These are phyloP conservation scores for Pristionchus entomophagus DNA, from an alignment of 2,888 invertebrate genomes.

Conservation along the genomic window DNA sequence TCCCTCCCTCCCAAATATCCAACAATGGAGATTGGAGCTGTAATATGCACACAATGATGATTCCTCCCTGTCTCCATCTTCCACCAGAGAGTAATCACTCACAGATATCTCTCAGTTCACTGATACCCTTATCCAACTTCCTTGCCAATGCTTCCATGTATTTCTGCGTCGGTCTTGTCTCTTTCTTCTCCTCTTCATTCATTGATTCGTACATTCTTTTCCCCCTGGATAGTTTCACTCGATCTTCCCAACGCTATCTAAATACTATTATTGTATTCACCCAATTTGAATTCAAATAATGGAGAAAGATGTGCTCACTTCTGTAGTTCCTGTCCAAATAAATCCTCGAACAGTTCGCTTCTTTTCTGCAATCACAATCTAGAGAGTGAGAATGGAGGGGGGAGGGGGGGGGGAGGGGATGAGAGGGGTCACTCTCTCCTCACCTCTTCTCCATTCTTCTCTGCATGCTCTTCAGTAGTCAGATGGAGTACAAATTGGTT, in stretches of 20 bases:
- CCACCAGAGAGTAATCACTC: too few species aligned
- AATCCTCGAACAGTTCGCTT: neutral
- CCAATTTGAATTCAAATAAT: neutral
- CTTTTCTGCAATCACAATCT: neutral
- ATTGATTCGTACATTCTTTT: conserved; percentile 35
- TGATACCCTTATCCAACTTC: neutral
- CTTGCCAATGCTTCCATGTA: conserved; percentile 28
- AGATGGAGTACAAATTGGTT: neutral
- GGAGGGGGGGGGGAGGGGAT: too few species aligned
- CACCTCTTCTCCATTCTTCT: neutral
- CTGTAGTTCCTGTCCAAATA: neutral
- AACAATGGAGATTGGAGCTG: neutral
- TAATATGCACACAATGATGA: too few species aligned
- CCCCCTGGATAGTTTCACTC: conserved; percentile 31
- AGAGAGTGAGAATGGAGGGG: too few species aligned
- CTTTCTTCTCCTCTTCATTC: conserved; percentile 49
- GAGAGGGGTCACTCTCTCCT: too few species aligned
- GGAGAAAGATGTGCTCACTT: neutral
- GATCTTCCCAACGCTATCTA: conserved; percentile 73
- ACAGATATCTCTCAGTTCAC: neutral
- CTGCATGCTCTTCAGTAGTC: neutral
- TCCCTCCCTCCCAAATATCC: neutral
- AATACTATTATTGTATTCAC: conserved; percentile 55
- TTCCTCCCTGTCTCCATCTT: too few species aligned
- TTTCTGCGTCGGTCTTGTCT: conserved; percentile 28